These are phyloP conservation scores for Hephaestus fuliginosus DNA, from an alignment of 2,797 vertebrate genomes.

Conservation along the genomic window DNA sequence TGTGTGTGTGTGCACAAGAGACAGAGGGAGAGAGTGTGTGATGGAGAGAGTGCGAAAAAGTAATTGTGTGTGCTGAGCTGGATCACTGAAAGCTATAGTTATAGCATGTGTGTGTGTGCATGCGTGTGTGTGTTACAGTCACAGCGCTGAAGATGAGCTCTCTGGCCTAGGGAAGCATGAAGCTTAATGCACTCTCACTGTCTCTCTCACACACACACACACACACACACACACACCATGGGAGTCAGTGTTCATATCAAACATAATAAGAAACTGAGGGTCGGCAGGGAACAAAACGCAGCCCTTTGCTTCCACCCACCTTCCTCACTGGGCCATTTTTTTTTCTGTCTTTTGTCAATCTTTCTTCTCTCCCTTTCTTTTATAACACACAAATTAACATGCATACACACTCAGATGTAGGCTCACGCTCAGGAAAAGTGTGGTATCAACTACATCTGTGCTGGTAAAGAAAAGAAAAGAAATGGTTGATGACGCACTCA, in stretches of 20 bases:
- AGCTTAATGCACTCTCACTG: slow-evolving; percentile 51
- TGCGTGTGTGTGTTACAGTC: slow-evolving; percentile 28
- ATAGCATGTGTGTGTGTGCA: slow-evolving; percentile 2
- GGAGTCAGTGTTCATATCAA: slow-evolving; percentile 30
- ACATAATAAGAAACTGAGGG: slow-evolving; percentile 39
- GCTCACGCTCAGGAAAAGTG: slow-evolving; percentile 28
- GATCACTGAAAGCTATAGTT: slow-evolving; percentile 50
- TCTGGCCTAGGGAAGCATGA: slow-evolving; percentile 55
- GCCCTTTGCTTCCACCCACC: background rate
- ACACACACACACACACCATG: slow-evolving; percentile 7
- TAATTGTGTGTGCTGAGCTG: slow-evolving; percentile 71
- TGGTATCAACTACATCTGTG: slow-evolving; percentile 16
- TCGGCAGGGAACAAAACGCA: slow-evolving; percentile 6
- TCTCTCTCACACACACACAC: slow-evolving; percentile 8
- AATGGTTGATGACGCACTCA: slow-evolving; percentile 25
- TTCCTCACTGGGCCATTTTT: background rate
- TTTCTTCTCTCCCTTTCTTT: background rate
- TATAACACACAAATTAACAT: background rate
- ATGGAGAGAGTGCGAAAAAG: slow-evolving; percentile 29
- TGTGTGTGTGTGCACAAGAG: slow-evolving; percentile 11
- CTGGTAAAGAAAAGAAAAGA: slow-evolving; percentile 23
- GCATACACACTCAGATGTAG: slow-evolving; percentile 7
- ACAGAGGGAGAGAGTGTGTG: slow-evolving; percentile 12
- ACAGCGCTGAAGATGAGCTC: slow-evolving; percentile 54
- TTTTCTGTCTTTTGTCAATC: background rate